Evolutionary conservation across 1,140 invertebrate species (phyloP), one percentile per base, ranked within the genome.

Genomic region (Habropoda laboriosa): DNA sequence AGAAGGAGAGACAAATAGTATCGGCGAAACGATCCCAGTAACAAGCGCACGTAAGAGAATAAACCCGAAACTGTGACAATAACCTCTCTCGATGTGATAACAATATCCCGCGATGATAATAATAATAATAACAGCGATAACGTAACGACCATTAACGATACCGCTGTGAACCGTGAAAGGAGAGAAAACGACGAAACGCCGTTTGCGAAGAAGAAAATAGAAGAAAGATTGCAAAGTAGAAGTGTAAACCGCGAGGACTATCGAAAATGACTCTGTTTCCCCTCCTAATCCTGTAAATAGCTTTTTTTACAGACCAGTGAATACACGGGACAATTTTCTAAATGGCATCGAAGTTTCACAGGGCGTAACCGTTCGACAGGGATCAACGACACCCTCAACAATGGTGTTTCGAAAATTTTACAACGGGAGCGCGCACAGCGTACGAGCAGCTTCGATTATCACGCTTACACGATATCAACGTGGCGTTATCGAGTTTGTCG

Each of bases 401-500:
- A 5, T 0, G 8, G 38, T 1, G 32, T 18, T 24, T n/a, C 42
- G 58, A 32, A n/a, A 74, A 76, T 76, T 67, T 55, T 40, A 40
- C 16, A n/a, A 40, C 32, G 7, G 47, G 30, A 40, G 10, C 63
- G 21, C 78, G 18, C 21, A n/a, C 42, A 35, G 53, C 12, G 47
- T 75, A 67, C 10, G 3, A n/a, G 42, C 30, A 74, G n/a, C 51
- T 66, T 67, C 24, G 49, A 79, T 82, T 79, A 84, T 73, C 71
- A n/a, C 27, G n/a, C 18, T 38, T 42, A 30, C 27, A 30, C 27
- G 27, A 55, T 71, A 83, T 66, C 40, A 83, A 73, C 57, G 47
- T 51, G 72, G 66, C 72, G n/a, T 77, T 85, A 80, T 80, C 81
- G 42, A 63, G 51, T 85, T 84, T 53, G 64, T 66, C 79, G 55